Evolutionary conservation across 2,797 vertebrate genomes (phyloP).

Genomic region (Sebastes iracundus): DNA sequence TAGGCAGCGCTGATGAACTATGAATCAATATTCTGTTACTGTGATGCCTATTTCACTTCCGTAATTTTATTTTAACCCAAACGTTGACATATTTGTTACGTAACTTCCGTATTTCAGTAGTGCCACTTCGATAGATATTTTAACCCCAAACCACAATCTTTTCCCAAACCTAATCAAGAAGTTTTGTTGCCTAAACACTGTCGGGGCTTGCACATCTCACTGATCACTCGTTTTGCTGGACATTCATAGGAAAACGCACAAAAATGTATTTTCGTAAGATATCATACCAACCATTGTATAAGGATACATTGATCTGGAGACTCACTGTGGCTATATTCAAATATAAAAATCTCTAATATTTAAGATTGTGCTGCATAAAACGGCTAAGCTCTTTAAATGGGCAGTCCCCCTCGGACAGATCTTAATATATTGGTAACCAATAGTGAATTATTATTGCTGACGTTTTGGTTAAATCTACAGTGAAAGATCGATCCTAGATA

Average conservation of each 20-base stretch:
- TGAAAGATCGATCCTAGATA: slow-evolving; percentile 70
- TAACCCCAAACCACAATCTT: not conserved
- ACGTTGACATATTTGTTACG: not conserved
- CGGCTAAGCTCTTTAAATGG: slow-evolving; percentile 78
- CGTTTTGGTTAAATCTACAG: slow-evolving; percentile 82
- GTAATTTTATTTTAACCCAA: not conserved
- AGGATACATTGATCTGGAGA: not conserved
- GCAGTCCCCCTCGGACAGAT: slow-evolving; percentile 85
- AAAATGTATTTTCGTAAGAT: not conserved
- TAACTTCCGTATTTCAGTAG: not conserved
- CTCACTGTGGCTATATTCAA: not conserved
- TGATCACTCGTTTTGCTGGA: not conserved
- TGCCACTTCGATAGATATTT: not conserved
- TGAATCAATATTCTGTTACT: too few species aligned
- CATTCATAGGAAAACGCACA: not conserved
- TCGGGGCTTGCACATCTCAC: too few species aligned
- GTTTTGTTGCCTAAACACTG: not conserved
- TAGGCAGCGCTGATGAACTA: too few species aligned
- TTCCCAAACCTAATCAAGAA: not conserved
- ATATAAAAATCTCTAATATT: slow-evolving; percentile 50
- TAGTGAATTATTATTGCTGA: slow-evolving; percentile 84
- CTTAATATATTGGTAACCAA: slow-evolving; percentile 90
- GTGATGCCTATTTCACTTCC: too few species aligned
- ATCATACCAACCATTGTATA: not conserved
- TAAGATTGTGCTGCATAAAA: slow-evolving; percentile 83